Base-by-base conservation (phyloP, 1,140 invertebrate species). In the Aphelenchoides fujianensis region DNA sequence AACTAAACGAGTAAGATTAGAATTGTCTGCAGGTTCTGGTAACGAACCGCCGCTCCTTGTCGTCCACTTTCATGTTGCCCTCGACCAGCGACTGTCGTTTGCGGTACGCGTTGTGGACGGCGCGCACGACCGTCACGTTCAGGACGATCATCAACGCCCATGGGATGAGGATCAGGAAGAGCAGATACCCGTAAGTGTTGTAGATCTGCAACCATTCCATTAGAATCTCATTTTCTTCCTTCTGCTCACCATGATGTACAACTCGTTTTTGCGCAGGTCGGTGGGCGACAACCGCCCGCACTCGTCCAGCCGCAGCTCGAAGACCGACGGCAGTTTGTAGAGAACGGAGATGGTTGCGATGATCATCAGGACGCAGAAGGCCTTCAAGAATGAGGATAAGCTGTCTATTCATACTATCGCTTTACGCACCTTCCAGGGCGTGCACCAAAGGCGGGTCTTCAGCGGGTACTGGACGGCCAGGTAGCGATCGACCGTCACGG, bases 101-200 rank as follows among this genome's bases (percentile, higher is more conserved):
- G 32, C 69, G 81, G 27, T 79, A 79, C 9, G 78, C 78, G 36
- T 52, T 64, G 52, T 79, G 78, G 1, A 79, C 78, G 2, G 81
- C 73, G 54, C 72, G 52, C 67, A 68, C 66, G 12, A 68, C 48
- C 16, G 52, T 79, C 0, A 79, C 63, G 70, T 82, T 82, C 16
- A 82, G 66, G 23, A 83, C 69, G 34, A 82, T 82, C 71, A 82
- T 82, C 7, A 82, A 55, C 27, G 79, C 66, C 73, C 82, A 82
- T 1, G 80, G 80, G 59, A 81, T 75, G 16, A 77, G 71, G 2
- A 82, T 62, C 63, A 82, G 34, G 7, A 83, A 66, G 5, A 82
- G 64, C 27, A 82, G 61, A 67, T 82, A 82, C 1, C 77, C 82
- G 34, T 83, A 84, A 23, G 78, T 82, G 48, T 82, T 82, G 73